A percentile compares a stretch with the other conserved stretches of the same genome.
Evolutionary conservation across 2,113 vertebrate genomes (phyloP).

Genomic region (Xenopus borealis): DNA sequence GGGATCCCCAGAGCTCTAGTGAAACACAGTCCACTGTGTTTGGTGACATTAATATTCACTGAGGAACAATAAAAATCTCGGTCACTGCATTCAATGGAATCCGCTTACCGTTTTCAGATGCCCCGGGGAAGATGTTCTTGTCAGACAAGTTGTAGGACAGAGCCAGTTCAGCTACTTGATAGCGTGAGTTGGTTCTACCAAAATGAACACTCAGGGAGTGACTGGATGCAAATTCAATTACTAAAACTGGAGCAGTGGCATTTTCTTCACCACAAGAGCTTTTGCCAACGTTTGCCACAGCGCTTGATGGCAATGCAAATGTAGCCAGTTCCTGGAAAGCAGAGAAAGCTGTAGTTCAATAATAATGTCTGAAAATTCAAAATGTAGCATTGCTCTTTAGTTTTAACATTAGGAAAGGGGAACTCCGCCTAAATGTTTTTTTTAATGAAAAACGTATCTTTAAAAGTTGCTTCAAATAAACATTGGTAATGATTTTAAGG

Average conservation of each 20-base stretch:
- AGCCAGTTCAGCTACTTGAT: constrained; percentile 65
- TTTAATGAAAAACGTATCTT: no score
- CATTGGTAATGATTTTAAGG: no score
- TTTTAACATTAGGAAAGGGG: no score
- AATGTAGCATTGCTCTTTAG: no score
- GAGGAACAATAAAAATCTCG: no score
- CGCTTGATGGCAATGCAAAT: constrained; percentile 65
- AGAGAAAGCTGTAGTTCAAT: constrained; percentile 23
- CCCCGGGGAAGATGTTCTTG: constrained; percentile 64
- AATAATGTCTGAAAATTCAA: neutral
- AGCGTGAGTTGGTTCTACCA: constrained; percentile 58
- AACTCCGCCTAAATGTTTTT: no score
- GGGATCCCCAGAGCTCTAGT: no score
- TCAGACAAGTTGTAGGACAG: constrained; percentile 84
- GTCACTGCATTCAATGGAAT: no score
- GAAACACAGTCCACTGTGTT: no score
- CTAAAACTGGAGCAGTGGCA: constrained; percentile 54
- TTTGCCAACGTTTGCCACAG: constrained; percentile 51
- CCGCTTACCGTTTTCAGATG: constrained; percentile 67
- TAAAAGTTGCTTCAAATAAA: no score
- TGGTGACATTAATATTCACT: no score
- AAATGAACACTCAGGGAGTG: constrained; percentile 73
- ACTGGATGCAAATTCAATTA: constrained; percentile 67
- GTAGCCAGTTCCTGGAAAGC: constrained; percentile 53
- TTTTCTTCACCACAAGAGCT: constrained; percentile 71